Evolutionary conservation across 2,888 invertebrate genomes (phyloP).

Genomic region (Mamestra brassicae): DNA sequence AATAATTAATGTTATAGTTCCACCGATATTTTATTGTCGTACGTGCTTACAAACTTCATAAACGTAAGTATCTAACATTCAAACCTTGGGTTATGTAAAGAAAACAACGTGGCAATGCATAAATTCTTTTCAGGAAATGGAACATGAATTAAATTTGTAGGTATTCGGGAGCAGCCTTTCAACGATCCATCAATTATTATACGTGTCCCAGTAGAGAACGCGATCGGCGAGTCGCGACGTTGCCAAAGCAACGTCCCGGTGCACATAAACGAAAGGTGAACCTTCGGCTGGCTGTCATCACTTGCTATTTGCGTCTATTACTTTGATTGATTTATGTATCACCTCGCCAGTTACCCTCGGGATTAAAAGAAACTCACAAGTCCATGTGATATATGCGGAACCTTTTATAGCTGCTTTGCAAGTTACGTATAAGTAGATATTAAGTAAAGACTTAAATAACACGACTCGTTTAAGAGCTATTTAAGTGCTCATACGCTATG

Average conservation of each 20-base stretch:
- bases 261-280: conserved; percentile 24
- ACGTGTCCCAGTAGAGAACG: conserved; percentile 50
- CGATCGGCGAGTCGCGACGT: conserved; percentile 12
- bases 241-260: conserved; percentile 42
- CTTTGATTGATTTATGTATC: conserved; percentile 22
- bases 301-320: conserved; percentile 26
- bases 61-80: conserved; percentile 12
- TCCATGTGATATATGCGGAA: background rate
- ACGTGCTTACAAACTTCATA: conserved; percentile 35
- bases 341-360: background rate
- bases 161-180: conserved; percentile 70
- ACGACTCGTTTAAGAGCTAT: conserved; percentile 24
- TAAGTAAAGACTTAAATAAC: conserved; percentile 17
- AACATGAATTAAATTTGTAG: conserved; percentile 30
- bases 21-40: conserved; percentile 19
- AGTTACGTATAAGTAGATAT: conserved; percentile 10
- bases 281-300: conserved; percentile 29
- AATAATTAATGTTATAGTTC: conserved; percentile 15
- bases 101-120: conserved; percentile 42
- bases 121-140: conserved; percentile 31
- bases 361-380: background rate
- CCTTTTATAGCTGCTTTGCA: background rate
- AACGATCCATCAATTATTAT: conserved; percentile 57
- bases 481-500: conserved; percentile 22
- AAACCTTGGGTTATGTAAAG: conserved; percentile 8